Conservation (phyloP, 2,113 vertebrate species). For the Nyctereutes procyonoides region DNA sequence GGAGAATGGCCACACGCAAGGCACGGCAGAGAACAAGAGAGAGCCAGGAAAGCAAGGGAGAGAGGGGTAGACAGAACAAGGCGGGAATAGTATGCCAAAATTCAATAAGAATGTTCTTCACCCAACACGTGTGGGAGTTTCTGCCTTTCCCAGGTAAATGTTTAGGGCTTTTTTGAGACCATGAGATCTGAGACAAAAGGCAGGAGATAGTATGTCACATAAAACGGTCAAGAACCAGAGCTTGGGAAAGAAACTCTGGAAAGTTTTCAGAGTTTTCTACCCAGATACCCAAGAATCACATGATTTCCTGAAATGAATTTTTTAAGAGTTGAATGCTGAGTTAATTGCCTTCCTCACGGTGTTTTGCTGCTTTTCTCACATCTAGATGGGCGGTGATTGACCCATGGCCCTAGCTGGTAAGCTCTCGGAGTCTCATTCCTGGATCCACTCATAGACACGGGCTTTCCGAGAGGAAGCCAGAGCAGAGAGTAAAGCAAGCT, state of each 20-base stretch:
- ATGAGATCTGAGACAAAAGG: neutral
- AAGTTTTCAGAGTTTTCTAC: neutral
- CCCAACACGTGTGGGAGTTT: neutral
- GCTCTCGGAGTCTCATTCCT: conserved; percentile 6
- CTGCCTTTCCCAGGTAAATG: neutral
- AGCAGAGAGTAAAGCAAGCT: neutral
- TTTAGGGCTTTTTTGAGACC: neutral
- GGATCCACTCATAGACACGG: neutral
- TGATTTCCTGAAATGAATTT: neutral
- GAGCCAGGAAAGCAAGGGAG: neutral
- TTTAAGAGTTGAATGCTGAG: neutral
- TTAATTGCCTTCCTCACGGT: neutral
- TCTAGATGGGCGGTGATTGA: neutral
- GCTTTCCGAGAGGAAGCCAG: neutral
- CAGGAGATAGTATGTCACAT: neutral
- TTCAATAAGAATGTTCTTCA: neutral
- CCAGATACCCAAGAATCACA: neutral
- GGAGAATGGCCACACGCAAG: neutral
- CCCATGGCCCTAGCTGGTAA: neutral
- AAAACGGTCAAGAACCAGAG: neutral
- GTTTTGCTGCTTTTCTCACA: conserved; percentile 11
- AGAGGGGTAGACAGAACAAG: neutral
- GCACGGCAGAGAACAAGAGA: neutral
- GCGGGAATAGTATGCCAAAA: neutral
- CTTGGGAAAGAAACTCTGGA: neutral